Conservation (phyloP, 2,888 invertebrate species). For the Venusia cambrica region DNA sequence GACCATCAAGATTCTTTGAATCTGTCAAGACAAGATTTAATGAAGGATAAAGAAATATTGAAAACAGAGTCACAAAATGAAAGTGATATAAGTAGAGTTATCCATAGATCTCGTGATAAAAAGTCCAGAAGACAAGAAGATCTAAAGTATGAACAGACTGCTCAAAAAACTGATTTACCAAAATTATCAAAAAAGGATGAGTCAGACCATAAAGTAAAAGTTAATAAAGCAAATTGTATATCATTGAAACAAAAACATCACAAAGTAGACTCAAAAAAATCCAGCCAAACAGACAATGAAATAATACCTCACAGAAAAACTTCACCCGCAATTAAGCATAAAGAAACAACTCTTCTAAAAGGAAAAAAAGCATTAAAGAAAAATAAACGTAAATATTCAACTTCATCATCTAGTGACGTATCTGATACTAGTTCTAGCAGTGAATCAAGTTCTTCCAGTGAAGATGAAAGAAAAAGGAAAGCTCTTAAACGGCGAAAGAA, state of each 20-base stretch:
- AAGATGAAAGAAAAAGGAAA: constrained; percentile 52
- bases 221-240: constrained; percentile 21
- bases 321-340: constrained; percentile 10
- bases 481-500: constrained; percentile 45
- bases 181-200: constrained; percentile 15
- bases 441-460: constrained; percentile 63
- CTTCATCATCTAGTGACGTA: constrained; percentile 59
- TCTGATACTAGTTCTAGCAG: constrained; percentile 60
- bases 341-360: constrained; percentile 15
- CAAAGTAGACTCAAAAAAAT: constrained; percentile 9
- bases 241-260: constrained; percentile 12
- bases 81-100: constrained; percentile 22
- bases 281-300: constrained; percentile 8
- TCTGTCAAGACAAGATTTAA: constrained; percentile 7
- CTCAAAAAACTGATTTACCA: constrained; percentile 2
- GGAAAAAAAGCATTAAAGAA: constrained; percentile 28
- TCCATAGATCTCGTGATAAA: constrained; percentile 18
- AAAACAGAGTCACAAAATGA: constrained; percentile 15
- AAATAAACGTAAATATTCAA: constrained; percentile 59
- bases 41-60: constrained; percentile 8
- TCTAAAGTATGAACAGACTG: constrained; percentile 3
- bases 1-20: constrained; percentile 5
- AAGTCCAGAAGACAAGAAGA: constrained; percentile 6
- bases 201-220: constrained; percentile 18
- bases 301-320: constrained; percentile 11